These are phyloP conservation scores for Liparis tanakae DNA, from an alignment of 2,797 vertebrate genomes.

Conservation along the genomic window DNA sequence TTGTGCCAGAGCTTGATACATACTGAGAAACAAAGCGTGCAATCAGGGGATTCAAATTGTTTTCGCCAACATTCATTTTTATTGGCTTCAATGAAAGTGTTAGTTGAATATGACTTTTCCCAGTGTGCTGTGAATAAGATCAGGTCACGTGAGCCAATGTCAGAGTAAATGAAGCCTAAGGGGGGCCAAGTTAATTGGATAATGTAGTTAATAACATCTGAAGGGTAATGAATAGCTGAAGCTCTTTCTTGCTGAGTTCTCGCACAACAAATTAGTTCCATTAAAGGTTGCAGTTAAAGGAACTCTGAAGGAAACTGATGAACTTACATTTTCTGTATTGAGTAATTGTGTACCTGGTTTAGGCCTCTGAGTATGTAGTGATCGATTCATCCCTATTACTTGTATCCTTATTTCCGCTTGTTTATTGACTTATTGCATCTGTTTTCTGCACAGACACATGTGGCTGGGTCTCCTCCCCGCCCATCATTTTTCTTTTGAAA, in stretches of 20 bases:
- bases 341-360: constrained; percentile 64
- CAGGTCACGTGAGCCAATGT: constrained; percentile 70
- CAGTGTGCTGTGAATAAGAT: constrained; percentile 64
- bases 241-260: constrained; percentile 75
- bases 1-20: constrained; percentile 37
- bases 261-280: constrained; percentile 82
- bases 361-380: constrained; percentile 38
- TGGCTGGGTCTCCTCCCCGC: background rate
- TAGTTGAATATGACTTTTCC: constrained; percentile 69
- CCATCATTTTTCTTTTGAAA: constrained; percentile 45
- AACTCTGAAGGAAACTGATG: constrained; percentile 78
- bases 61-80: constrained; percentile 58
- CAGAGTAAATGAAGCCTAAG: constrained; percentile 75
- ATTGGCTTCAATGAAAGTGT: constrained; percentile 52
- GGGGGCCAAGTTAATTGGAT: constrained; percentile 76
- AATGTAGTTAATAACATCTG: constrained; percentile 83
- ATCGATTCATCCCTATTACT: constrained; percentile 55
- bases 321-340: constrained; percentile 75
- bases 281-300: constrained; percentile 80
- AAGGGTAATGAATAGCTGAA: constrained; percentile 81
- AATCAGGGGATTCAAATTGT: constrained; percentile 47
- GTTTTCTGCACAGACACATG: constrained; percentile 31
- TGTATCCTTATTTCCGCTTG: constrained; percentile 49
- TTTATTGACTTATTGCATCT: constrained; percentile 40
- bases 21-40: constrained; percentile 41